Conservation (phyloP, 2,888 invertebrate species). For the Altica lythri region DNA sequence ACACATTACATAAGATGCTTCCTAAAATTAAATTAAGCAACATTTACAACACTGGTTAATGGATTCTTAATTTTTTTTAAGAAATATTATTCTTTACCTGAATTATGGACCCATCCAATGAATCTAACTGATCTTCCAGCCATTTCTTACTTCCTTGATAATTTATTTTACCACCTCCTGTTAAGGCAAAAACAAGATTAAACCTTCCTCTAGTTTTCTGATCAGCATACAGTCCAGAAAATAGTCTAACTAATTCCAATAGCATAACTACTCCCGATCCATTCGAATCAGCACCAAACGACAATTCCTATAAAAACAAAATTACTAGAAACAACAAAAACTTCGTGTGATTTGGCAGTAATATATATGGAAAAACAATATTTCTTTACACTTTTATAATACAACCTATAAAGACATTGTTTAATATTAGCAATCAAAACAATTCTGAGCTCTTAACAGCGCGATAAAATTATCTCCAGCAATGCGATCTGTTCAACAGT, state of each 20-base stretch:
- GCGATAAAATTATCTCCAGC: no score
- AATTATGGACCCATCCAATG: conserved; percentile 68
- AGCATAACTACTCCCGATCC: conserved; percentile 88
- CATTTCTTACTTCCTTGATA: conserved; percentile 96
- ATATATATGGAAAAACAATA: no score
- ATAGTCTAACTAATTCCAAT: conserved; percentile 83
- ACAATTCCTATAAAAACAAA: conserved; percentile 81
- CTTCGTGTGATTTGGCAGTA: no score
- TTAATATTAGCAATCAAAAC: no score
- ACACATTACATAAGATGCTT: conserved; percentile 88
- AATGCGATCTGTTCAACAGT: no score
- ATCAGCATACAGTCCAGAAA: conserved; percentile 83
- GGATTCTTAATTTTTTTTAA: not conserved
- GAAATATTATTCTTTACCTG: conserved; percentile 63
- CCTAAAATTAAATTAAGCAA: conserved; percentile 61
- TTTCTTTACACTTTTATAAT: no score
- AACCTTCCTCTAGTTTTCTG: conserved; percentile 73
- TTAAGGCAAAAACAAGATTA: conserved; percentile 84
- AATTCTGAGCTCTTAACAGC: no score
- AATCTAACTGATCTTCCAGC: conserved; percentile 91
- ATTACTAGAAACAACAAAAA: no score
- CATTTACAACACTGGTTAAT: not conserved
- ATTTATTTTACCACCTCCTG: conserved; percentile 90
- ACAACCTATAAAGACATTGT: no score
- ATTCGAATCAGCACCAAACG: conserved; percentile 90